Conservation (phyloP, 2,797 vertebrate species). For the Spondyliosoma cantharus region DNA sequence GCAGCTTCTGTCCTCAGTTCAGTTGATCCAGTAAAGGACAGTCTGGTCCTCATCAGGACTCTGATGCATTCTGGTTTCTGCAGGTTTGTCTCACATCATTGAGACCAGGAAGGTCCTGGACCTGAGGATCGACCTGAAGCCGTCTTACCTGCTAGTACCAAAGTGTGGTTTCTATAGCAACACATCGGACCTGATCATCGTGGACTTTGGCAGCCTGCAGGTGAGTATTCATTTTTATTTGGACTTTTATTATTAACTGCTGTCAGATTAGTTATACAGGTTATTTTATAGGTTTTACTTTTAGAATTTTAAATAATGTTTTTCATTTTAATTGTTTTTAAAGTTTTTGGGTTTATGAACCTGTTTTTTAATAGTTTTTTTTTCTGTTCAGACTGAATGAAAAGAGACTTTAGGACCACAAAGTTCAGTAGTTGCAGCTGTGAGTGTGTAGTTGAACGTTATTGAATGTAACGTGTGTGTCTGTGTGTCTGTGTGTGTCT, state of each 20-base stretch:
- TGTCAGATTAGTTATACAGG: background rate
- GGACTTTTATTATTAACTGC: background rate
- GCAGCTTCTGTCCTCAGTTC: too few species aligned
- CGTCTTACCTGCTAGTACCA: conserved; percentile 93
- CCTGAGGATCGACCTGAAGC: conserved; percentile 91
- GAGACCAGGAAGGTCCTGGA: conserved; percentile 94
- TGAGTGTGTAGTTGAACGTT: too few species aligned
- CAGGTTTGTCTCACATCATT: conserved; percentile 94
- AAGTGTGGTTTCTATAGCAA: conserved; percentile 88
- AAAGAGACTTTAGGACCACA: too few species aligned
- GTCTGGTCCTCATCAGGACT: background rate
- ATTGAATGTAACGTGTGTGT: too few species aligned
- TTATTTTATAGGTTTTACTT: background rate
- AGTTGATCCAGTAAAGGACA: background rate
- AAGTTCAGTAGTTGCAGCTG: too few species aligned
- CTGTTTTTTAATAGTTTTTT: too few species aligned
- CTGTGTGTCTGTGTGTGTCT: conserved; percentile 1
- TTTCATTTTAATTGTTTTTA: too few species aligned
- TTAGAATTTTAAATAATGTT: background rate
- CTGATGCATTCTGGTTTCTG: conserved; percentile 20
- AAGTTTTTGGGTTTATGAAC: too few species aligned
- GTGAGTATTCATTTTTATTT: conserved; percentile 11
- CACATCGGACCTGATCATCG: conserved; percentile 88
- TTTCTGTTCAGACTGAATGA: too few species aligned
- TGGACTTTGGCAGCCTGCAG: conserved; percentile 95